These are phyloP conservation scores for Myotis findleyi DNA, from an alignment of 2,797 vertebrate species.

Conservation along the genomic window DNA sequence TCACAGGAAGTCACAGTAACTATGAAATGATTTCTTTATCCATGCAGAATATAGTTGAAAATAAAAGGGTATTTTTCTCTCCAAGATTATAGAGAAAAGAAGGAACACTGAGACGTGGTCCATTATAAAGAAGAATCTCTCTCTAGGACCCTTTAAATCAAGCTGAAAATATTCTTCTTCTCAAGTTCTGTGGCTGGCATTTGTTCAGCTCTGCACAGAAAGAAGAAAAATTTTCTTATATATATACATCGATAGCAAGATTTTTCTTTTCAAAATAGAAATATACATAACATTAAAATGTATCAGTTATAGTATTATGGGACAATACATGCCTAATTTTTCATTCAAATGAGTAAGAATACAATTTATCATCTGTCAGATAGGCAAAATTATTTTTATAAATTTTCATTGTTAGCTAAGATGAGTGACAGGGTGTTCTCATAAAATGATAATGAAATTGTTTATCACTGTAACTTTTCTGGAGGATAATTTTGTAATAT, in stretches of 20 bases:
- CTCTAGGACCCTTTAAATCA: neutral
- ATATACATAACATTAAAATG: neutral
- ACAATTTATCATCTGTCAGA: neutral
- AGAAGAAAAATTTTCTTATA: neutral
- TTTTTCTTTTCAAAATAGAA: slow-evolving; percentile 13
- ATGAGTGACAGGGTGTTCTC: neutral
- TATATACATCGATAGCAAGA: neutral
- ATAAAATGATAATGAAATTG: slow-evolving; percentile 4
- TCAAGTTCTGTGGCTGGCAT: neutral
- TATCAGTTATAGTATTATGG: neutral
- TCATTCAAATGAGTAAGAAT: slow-evolving; percentile 17
- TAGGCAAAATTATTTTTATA: neutral
- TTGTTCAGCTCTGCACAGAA: neutral
- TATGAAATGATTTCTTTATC: neutral
- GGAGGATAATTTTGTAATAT: neutral
- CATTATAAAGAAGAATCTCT: neutral
- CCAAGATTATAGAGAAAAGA: neutral
- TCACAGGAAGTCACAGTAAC: neutral
- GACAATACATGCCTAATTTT: neutral
- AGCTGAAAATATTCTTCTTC: neutral
- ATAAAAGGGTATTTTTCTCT: neutral
- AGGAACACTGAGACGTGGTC: neutral
- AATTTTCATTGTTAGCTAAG: neutral
- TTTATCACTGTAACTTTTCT: slow-evolving; percentile 33
- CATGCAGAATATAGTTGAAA: neutral